phyloP scores from a whole-genome alignment of 2,797 vertebrate species.

The Podarcis lilfordi region DNA sequence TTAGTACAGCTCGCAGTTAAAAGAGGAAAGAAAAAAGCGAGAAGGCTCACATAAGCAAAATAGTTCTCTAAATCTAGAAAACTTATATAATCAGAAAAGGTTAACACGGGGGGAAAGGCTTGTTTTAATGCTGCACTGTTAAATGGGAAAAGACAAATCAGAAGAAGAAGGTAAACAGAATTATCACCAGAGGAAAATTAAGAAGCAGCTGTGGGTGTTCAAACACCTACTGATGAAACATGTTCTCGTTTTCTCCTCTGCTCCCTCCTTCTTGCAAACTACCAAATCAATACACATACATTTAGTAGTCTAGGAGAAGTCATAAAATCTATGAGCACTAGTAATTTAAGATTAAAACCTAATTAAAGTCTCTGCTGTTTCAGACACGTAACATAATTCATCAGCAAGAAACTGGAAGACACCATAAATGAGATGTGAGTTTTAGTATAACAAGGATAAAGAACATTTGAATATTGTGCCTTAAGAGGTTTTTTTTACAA shows the following conservation, averaged over 20 bases:
- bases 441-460: background rate
- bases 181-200: background rate
- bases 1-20: conserved; percentile 14
- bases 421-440: background rate
- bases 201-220: background rate
- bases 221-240: conserved; percentile 22
- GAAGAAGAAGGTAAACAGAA: conserved; percentile 16
- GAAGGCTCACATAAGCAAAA: background rate
- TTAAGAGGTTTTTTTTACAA: background rate
- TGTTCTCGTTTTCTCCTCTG: background rate
- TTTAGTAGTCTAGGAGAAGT: background rate
- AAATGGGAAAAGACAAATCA: conserved; percentile 3
- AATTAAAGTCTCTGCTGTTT: conserved; percentile 8
- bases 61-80: background rate
- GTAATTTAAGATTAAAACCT: conserved; percentile 23
- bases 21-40: background rate
- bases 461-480: background rate
- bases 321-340: conserved; percentile 14
- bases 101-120: background rate
- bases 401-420: conserved; percentile 2
- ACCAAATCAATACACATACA: conserved; percentile 21
- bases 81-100: background rate
- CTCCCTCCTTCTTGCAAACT: conserved; percentile 1
- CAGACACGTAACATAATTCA: conserved; percentile 8
- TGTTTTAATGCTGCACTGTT: conserved; percentile 1